Evolutionary conservation across 2,888 invertebrate genomes (phyloP).

Genomic region (Drosophila greeni): DNA sequence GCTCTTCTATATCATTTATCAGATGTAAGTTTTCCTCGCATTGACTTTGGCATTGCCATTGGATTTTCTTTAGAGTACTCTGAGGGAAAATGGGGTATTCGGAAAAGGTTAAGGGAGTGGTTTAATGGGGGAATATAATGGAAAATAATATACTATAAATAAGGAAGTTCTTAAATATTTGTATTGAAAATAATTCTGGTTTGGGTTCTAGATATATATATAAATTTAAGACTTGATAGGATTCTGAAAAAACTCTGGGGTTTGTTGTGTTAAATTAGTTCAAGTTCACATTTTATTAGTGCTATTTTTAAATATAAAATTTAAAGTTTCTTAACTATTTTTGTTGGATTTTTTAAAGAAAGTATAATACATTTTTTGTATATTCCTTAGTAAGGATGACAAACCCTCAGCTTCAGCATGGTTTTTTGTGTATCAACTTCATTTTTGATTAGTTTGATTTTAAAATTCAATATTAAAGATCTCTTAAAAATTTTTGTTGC

Average conservation of each 20-base stretch:
- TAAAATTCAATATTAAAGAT: not conserved
- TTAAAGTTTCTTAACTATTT: not conserved
- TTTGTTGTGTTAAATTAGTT: not conserved
- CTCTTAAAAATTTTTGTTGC: not conserved
- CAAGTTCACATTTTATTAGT: not conserved
- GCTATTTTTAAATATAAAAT: not conserved
- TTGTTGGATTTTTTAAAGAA: not conserved
- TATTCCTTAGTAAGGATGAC: too few relatives aligned
- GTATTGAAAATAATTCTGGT: too few relatives aligned
- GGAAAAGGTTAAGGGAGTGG: not conserved
- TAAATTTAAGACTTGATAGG: too few relatives aligned
- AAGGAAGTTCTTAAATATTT: too few relatives aligned
- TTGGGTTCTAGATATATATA: too few relatives aligned
- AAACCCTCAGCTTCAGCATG: too few relatives aligned
- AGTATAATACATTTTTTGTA: too few relatives aligned
- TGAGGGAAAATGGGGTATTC: constrained; percentile 6
- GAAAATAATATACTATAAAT: too few relatives aligned
- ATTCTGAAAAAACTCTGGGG: not conserved
- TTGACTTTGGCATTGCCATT: constrained; percentile 61
- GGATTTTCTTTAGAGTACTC: constrained; percentile 17
- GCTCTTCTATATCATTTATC: constrained; percentile 71
- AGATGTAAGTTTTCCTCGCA: constrained; percentile 68
- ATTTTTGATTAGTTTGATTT: not conserved
- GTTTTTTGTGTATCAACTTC: not conserved
- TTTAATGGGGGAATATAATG: not conserved